These are phyloP conservation scores for Pristionchus fissidentatus DNA, from an alignment of 2,888 invertebrate species.

Conservation along the genomic window DNA sequence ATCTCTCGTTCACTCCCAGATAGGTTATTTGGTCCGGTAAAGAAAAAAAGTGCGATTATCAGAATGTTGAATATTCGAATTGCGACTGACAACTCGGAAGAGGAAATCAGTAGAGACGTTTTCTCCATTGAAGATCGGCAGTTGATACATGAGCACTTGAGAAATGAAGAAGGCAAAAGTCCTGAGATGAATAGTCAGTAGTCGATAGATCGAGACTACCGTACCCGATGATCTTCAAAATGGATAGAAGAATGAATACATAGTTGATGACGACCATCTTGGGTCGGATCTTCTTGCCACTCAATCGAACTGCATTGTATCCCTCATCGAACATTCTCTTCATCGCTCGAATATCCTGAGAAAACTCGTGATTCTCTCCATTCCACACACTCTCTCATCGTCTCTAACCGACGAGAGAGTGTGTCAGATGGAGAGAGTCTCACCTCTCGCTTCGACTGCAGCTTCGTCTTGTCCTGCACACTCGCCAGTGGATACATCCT, in stretches of 20 bases:
- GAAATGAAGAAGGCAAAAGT: not conserved
- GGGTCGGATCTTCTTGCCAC: not conserved
- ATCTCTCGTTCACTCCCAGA: not conserved
- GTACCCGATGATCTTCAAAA: constrained; percentile 13
- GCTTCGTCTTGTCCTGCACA: not conserved
- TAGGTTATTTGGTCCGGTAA: too few species aligned
- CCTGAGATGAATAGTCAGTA: not conserved
- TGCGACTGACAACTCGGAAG: constrained; percentile 9
- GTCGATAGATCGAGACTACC: not conserved
- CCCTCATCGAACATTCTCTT: constrained; percentile 39
- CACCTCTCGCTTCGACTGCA: not conserved
- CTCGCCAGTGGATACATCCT: constrained; percentile 2
- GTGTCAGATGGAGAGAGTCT: too few species aligned
- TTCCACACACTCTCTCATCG: too few species aligned
- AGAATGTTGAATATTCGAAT: too few species aligned
- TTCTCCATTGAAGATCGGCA: not conserved
- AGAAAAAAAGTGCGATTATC: too few species aligned
- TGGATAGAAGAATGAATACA: not conserved
- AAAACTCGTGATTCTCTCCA: not conserved
- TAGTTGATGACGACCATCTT: not conserved
- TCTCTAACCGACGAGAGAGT: too few species aligned
- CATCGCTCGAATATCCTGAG: constrained; percentile 21
- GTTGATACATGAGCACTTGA: not conserved
- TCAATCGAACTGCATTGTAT: not conserved
- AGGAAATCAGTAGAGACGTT: not conserved